Evolutionary conservation across 2,888 invertebrate species (phyloP).

Genomic region (Crocallis elinguaria): DNA sequence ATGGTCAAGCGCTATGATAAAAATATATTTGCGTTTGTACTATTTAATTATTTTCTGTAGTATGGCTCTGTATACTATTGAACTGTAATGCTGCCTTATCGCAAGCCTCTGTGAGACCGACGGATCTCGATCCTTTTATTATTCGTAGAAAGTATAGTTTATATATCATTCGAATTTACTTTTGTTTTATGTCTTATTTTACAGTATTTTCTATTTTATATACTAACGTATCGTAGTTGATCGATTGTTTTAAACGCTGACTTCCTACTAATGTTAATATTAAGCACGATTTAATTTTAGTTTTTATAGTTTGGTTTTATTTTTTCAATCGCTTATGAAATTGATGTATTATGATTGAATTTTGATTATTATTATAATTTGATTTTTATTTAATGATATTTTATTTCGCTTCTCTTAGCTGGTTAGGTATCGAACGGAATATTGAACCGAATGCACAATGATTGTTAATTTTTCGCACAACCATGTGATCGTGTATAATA

Average conservation of each 20-base stretch:
- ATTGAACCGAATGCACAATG: slow-evolving; percentile 59
- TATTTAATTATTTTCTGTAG: no score
- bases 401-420: slow-evolving; percentile 46
- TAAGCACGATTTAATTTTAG: slow-evolving; percentile 44
- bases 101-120: no score
- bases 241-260: slow-evolving; percentile 8
- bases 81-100: no score
- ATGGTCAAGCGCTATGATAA: no score
- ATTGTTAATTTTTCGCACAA: slow-evolving; percentile 53
- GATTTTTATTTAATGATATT: slow-evolving; percentile 42
- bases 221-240: slow-evolving; percentile 43
- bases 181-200: no score
- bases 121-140: no score
- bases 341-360: slow-evolving; percentile 44
- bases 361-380: slow-evolving; percentile 43
- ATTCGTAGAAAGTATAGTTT: no score
- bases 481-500: slow-evolving; percentile 28
- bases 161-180: no score
- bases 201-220: slow-evolving; percentile 18
- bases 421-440: slow-evolving; percentile 43
- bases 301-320: slow-evolving; percentile 40
- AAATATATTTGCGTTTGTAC: no score
- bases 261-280: slow-evolving; percentile 40
- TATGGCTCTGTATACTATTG: no score
- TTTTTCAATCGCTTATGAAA: slow-evolving; percentile 22